Evolutionary conservation across 2,113 vertebrate species (phyloP), one percentile per base, ranked within the genome.

Genomic region (Corvus cornix): DNA sequence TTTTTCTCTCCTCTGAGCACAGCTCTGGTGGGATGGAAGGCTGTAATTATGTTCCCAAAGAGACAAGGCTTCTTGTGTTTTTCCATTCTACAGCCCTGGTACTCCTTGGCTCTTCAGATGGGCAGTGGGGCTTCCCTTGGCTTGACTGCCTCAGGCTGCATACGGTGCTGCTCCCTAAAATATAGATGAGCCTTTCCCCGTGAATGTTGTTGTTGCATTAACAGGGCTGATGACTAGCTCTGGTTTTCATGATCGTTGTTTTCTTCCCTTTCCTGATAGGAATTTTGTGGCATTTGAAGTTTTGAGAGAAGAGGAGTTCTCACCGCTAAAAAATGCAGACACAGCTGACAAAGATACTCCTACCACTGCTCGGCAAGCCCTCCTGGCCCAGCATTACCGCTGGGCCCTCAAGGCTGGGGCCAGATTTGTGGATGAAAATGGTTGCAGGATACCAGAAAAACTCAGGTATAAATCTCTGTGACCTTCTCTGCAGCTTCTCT

Each of bases 281-380:
- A 99, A 98, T 83, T 99, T 99, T 48, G 99, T 99, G 37, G 99
- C 96, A 20, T 99, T 99, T 75, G 99, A 99, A 95, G 99, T 99
- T 18, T 39, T 80, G 41, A 96, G 99, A 78, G 98, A 99, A 84
- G 99, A 99, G 4, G 99, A 99, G 95, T 99, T 99, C 83, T 99
- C 99, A 0, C 99, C 99, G 0, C 95, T 99, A 64, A 99, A 99
- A 96, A 99, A 99, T 2, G 98, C 98, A 1, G 98, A 99, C 33
- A 96, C 96, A 0, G 98, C 98, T 1, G 86, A 96, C 18, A 96
- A 97, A 21, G 99, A 99, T 95, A 99, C 90, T 30, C 98, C 99
- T 1, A 97, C 97, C 76, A 98, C 98, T 0, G 98, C 98, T 28
- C 97, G 99, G 19, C 98, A 95, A 44, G 96, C 99, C 8, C 94